Base-by-base conservation (phyloP, 2,797 vertebrate genomes). In the Chiroxiphia lanceolata region DNA sequence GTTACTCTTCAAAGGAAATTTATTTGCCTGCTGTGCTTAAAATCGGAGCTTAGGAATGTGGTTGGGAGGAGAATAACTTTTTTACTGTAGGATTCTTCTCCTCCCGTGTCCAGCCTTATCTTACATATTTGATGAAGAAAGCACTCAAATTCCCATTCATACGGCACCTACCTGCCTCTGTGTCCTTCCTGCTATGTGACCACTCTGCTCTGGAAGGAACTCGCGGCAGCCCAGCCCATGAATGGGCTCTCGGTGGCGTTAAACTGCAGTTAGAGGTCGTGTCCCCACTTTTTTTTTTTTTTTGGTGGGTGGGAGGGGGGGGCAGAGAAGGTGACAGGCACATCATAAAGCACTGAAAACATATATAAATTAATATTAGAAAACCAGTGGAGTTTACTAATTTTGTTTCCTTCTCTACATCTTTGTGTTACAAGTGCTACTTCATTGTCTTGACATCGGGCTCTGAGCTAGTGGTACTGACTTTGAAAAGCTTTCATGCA, bases 261-360 rank as follows among this genome's bases (percentile, higher is more conserved):
- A 53, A 79, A 72, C 42, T 83, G 61, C 25, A 34, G 33, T 38
- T 63, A 91, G 26, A 57, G 27, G n/a, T 78, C 38, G 11, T 31
- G 59, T 29, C 47, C n/a, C 8, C 12, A 19, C 16, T 31, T 34
- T 38, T 20, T 22, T 59, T 38, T 20, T 33, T 27, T 38, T 6
- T 21, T 13, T 1, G 4, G 1, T 3, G 22, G 3, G 3, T 4
- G 9, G 3, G 8, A 1, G 2, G 0, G 6, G 5, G 9, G 4
- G 3, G 5, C 10, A 54, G 21, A 59, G 17, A 42, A 71, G 3
- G 22, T 44, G 26, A 29, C 38, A 79, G 38, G 83, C 65, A n/a
- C 29, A 67, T 33, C 36, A 21, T 10, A 40, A 80, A 59, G 83
- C 36, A 16, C 18, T 67, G n/a, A 51, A 84, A 76, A 45, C 1